Conservation (phyloP, 2,797 vertebrate genomes). For the Phalloptychus januarius region DNA sequence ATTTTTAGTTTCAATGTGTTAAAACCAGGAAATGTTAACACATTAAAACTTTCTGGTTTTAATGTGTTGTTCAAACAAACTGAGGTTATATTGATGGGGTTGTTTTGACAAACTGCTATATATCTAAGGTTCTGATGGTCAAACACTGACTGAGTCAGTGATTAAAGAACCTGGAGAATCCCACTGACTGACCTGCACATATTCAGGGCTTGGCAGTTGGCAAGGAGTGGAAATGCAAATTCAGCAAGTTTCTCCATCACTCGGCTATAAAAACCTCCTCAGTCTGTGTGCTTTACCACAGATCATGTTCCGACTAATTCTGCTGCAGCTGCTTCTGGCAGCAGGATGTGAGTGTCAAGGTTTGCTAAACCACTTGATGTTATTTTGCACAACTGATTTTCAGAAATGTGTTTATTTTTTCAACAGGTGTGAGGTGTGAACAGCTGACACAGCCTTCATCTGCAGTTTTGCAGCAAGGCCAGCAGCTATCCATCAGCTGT, state of each 20-base stretch:
- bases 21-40: too few species aligned
- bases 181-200: conserved; percentile 23
- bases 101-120: too few species aligned
- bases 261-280: background rate
- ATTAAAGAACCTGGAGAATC: background rate
- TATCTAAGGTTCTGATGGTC: conserved; percentile 2
- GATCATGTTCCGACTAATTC: background rate
- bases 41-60: too few species aligned
- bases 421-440: background rate
- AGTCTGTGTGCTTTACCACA: background rate
- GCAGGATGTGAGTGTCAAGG: background rate
- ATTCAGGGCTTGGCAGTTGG: too few species aligned
- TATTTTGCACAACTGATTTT: background rate
- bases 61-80: too few species aligned
- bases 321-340: background rate
- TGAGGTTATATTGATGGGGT: too few species aligned
- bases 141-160: conserved; percentile 12
- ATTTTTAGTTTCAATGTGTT: too few species aligned
- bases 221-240: background rate
- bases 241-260: background rate
- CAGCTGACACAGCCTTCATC: background rate
- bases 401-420: background rate
- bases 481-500: background rate
- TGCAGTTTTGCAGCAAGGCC: background rate
- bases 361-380: background rate